Base-by-base conservation (phyloP, 2,888 invertebrate species). In the Drosophila silvestris region DNA sequence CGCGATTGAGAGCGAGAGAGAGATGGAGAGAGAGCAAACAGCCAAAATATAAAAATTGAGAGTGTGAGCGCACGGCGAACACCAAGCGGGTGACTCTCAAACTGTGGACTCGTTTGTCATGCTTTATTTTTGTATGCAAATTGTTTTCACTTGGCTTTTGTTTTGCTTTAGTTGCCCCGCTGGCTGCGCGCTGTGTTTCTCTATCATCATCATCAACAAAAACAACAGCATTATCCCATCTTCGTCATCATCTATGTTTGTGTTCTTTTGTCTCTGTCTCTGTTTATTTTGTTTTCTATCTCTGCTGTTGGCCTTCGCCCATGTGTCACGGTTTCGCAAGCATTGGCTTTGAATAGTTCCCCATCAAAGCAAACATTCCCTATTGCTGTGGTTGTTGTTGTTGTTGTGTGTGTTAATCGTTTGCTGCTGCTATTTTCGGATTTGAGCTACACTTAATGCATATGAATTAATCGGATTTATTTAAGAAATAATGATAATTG, bases 241-340 rank as follows among this genome's bases (percentile, higher is more conserved):
- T 63, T 65, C 56, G 57, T 66, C 69, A 68, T 68, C 65, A 33
- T 44, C 57, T 59, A 32, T 47, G 35, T 47, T 53, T 70, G 52
- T 72, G 26, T 30, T 44, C n/a, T 57, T 51, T 77, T 53, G 59
- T 61, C 58, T 61, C 44, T 57, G 26, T 33, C 28, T 63, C 63
- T 47, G 47, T 58, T 39, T 61, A 37, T 62, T 62, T 50, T 54
- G 35, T 41, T 37, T 28, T 37, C 51, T 63, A 35, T 58, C 50
- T 59, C 54, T 63, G 30, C 44, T 47, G 33, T 26, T 84, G 83
- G 83, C 83, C 85, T 83, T 83, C 87, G 76, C 39, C 39, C 60
- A 70, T 83, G 70, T 83, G 85, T 84, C 85, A 84, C 85, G 82
- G 83, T 84, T 84, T 84, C 87, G 85, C 74, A 84, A 79, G 85